Base-by-base conservation (phyloP, 2,888 invertebrate genomes). In the Heliconius sara region DNA sequence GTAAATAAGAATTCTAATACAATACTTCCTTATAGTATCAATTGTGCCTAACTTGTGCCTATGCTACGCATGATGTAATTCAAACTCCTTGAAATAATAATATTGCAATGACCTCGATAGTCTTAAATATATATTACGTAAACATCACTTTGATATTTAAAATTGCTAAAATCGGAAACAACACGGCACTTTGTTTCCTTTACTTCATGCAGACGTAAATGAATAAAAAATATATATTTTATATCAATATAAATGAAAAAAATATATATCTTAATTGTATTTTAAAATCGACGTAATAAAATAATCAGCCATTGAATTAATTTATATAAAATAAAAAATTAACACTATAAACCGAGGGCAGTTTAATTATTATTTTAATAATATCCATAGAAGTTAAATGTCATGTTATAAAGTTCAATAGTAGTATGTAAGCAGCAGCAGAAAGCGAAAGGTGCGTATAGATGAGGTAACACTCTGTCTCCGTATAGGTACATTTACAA, bases 391-490 rank as follows among this genome's bases (percentile, higher is more conserved):
- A 70, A 43, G 43, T 43, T 60, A 73, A 73, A 73, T 73, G 84
- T 85, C 85, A 85, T 77, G 80, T 85, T 81, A 70, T 77, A 81
- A 85, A 86, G 84, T 85, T 86, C 84, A 85, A 82, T 83, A 80
- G 79, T 80, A 52, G 19, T 16, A 76, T 83, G 80, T 81, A 79
- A 82, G 81, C 80, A 78, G 80, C 79, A 76, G 74, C 80, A 77
- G 83, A 77, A 71, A 81, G 79, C 78, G 87, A 88, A 88, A 88
- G 88, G 88, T 87, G 87, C 89, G 88, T 88, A 88, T 85, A 86
- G 86, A 85, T 87, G 83, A 84, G 83, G 81, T 80, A 83, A 85
- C 79, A 79, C 76, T 43, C 47, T 60, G 71, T 75, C 76, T 43
- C 47, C 52, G 71, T 75, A 79, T 13, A 34, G 30, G 7, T 77